phyloP scores from a whole-genome alignment of 2,888 invertebrate genomes.

The Dendrolimus houi region DNA sequence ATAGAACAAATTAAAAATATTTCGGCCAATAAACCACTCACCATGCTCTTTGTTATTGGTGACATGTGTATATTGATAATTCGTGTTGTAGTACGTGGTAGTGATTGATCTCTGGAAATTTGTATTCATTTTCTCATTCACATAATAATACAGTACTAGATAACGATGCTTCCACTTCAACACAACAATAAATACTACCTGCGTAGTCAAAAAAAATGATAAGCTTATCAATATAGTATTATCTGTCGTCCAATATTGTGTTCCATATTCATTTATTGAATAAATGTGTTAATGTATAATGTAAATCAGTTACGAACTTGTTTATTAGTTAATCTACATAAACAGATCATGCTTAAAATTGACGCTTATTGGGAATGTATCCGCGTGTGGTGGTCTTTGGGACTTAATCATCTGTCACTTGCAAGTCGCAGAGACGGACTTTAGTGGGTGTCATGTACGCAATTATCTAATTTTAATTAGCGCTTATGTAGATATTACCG shows the following conservation, averaged over 20 bases:
- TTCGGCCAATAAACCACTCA: conserved; percentile 22
- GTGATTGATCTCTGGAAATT: conserved; percentile 33
- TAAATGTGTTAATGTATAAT: not conserved
- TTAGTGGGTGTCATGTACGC: too few relatives aligned
- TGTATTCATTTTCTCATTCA: conserved; percentile 30
- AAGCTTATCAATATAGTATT: conserved; percentile 22
- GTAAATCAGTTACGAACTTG: not conserved
- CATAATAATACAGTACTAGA: conserved; percentile 7
- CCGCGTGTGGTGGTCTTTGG: too few relatives aligned
- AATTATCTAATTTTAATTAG: too few relatives aligned
- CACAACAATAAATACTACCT: conserved; percentile 18
- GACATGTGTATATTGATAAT: conserved; percentile 52
- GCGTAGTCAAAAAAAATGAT: conserved; percentile 17
- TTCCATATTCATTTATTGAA: not conserved
- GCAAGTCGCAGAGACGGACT: too few relatives aligned
- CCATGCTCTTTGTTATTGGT: conserved; percentile 46
- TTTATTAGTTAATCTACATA: not conserved
- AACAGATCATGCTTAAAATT: not conserved
- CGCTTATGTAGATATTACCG: too few relatives aligned
- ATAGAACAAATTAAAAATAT: not conserved
- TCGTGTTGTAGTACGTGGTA: conserved; percentile 50
- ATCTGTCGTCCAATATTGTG: conserved; percentile 16
- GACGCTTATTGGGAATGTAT: too few relatives aligned
- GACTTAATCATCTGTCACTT: too few relatives aligned
- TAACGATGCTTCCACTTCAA: not conserved